Conservation (phyloP, 1,140 invertebrate species). For the Pissodes strobi region DNA sequence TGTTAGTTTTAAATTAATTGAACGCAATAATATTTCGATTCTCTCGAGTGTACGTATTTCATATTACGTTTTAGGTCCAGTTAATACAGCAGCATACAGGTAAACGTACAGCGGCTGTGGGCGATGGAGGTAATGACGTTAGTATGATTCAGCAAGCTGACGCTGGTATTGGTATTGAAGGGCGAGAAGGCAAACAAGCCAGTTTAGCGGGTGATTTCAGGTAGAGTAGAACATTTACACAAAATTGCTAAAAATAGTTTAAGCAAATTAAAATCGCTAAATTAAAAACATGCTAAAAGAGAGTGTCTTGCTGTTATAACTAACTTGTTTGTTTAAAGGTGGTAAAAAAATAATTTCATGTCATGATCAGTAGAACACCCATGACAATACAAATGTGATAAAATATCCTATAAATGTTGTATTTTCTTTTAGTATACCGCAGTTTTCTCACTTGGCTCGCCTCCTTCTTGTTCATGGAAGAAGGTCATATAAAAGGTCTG, state of each 20-base stretch:
- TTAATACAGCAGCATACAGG: constrained; percentile 88
- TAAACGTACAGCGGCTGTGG: constrained; percentile 80
- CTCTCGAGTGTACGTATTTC: too few relatives aligned
- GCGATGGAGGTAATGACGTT: constrained; percentile 88
- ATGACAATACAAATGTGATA: too few relatives aligned
- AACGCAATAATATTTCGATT: too few relatives aligned
- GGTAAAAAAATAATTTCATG: not conserved
- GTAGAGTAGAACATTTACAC: too few relatives aligned
- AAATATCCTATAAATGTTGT: too few relatives aligned
- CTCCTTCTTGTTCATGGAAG: constrained; percentile 94
- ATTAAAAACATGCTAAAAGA: too few relatives aligned
- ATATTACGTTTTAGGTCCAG: constrained; percentile 51
- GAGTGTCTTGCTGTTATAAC: too few relatives aligned
- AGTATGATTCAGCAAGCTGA: constrained; percentile 96
- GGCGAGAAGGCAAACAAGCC: constrained; percentile 91
- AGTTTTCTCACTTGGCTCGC: constrained; percentile 86
- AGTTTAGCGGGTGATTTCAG: constrained; percentile 94
- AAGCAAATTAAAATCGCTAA: too few relatives aligned
- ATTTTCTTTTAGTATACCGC: constrained; percentile 77
- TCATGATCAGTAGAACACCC: too few relatives aligned
- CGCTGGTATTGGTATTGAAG: constrained; percentile 94
- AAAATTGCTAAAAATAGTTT: too few relatives aligned
- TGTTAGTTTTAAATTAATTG: too few relatives aligned
- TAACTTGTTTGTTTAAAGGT: not conserved
- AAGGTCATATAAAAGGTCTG: constrained; percentile 94